Conservation (phyloP, 2,797 vertebrate genomes). For the Gymnopithys bicolor region DNA sequence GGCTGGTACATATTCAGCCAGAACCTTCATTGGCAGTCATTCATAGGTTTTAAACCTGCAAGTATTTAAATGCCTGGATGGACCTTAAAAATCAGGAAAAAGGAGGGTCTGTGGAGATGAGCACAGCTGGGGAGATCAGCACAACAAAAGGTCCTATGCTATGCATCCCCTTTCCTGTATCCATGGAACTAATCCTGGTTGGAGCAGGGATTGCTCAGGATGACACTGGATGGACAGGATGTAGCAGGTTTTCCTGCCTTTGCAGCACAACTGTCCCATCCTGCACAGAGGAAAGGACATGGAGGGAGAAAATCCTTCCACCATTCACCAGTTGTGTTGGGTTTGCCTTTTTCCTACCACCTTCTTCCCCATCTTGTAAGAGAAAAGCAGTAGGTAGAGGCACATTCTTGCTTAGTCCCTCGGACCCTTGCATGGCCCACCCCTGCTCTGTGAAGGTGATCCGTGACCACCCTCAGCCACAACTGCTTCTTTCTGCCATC, state of each 20-base stretch:
- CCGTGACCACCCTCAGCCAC: neutral
- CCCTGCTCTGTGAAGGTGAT: neutral
- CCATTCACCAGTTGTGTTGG: fast-evolving
- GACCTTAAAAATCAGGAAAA: neutral
- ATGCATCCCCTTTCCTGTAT: neutral
- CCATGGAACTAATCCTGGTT: neutral
- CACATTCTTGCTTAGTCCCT: neutral
- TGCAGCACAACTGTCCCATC: neutral
- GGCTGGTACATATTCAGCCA: neutral
- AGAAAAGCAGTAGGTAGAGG: neutral
- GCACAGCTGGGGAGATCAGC: neutral
- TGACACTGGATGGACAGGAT: neutral
- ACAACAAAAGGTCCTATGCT: neutral
- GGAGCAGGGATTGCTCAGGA: neutral
- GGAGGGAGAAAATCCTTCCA: neutral
- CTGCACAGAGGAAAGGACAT: neutral
- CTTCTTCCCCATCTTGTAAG: neutral
- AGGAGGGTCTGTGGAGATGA: neutral
- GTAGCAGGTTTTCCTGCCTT: neutral
- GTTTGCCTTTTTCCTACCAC: neutral
- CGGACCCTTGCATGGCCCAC: neutral
- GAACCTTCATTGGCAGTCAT: neutral
- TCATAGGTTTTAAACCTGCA: neutral
- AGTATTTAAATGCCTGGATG: neutral
- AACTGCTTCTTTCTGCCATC: neutral